These are phyloP conservation scores for Pasiphila rectangulata DNA, from an alignment of 2,888 invertebrate genomes.

Conservation along the genomic window DNA sequence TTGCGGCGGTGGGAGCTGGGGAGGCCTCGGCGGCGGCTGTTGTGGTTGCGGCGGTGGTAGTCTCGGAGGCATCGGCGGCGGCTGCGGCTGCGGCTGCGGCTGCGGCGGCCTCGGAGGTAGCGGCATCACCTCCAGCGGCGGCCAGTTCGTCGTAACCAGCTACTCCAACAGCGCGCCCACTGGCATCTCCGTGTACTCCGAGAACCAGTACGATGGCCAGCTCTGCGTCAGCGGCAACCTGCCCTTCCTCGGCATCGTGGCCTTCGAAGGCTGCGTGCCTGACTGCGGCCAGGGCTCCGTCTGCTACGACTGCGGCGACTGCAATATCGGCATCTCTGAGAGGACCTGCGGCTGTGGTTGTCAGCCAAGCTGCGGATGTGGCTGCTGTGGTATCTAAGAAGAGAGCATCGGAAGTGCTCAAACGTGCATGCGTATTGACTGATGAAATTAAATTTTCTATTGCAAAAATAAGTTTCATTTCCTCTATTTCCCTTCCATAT, in stretches of 20 bases:
- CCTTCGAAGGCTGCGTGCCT: slow-evolving; percentile 45
- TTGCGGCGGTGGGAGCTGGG: not conserved
- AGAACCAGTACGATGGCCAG: not conserved
- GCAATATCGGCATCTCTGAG: slow-evolving; percentile 28
- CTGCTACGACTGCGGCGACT: slow-evolving; percentile 40
- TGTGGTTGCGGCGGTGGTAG: too few species aligned
- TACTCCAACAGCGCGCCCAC: slow-evolving; percentile 1
- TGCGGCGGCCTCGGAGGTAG: slow-evolving; percentile 37
- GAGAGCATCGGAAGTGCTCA: too few species aligned
- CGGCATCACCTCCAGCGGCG: not conserved
- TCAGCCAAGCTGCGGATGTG: too few species aligned
- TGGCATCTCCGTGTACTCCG: slow-evolving; percentile 2
- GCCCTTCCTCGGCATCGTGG: slow-evolving; percentile 48
- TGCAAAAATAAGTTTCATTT: too few species aligned
- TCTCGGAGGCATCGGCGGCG: not conserved
- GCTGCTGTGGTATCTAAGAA: too few species aligned
- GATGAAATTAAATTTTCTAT: too few species aligned
- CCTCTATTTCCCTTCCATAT: too few species aligned
- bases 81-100: not conserved
- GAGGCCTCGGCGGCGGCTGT: slow-evolving; percentile 10
- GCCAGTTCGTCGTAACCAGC: not conserved
- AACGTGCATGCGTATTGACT: too few species aligned
- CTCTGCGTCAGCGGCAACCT: slow-evolving; percentile 18
- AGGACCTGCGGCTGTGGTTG: not conserved
- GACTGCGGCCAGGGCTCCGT: slow-evolving; percentile 40